These are phyloP conservation scores for Eristalinus aeneus DNA, from an alignment of 2,888 invertebrate genomes.

Conservation along the genomic window DNA sequence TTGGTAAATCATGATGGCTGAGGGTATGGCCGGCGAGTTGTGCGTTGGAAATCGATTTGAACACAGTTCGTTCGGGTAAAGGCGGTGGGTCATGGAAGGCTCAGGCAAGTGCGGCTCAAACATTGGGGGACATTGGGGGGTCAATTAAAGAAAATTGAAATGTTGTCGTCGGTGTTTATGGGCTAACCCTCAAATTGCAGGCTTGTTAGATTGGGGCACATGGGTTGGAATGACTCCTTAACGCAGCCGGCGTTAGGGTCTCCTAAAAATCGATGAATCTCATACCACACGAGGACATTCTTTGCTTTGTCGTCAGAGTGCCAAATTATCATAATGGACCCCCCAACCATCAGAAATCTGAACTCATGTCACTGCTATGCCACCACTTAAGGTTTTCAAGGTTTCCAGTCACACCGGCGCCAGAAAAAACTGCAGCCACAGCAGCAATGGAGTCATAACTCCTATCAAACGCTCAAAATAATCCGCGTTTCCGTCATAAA, in stretches of 20 bases:
- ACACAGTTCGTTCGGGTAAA: not conserved
- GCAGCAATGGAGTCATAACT: not conserved
- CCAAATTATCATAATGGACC: not conserved
- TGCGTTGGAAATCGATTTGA: not conserved
- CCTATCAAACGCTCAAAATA: not conserved
- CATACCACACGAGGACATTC: not conserved
- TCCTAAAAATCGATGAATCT: too few relatives aligned
- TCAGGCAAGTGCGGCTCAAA: not conserved
- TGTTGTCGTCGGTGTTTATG: too few relatives aligned
- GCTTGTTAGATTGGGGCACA: too few relatives aligned
- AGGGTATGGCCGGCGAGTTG: not conserved
- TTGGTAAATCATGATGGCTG: slow-evolving; percentile 1
- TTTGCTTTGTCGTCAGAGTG: not conserved
- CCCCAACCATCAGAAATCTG: not conserved
- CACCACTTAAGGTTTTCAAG: not conserved
- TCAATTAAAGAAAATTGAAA: too few relatives aligned
- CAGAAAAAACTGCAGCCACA: not conserved
- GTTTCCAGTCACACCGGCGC: not conserved
- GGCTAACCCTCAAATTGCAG: too few relatives aligned
- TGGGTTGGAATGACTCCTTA: too few relatives aligned
- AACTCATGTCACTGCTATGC: not conserved
- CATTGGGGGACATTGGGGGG: too few relatives aligned
- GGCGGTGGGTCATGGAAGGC: not conserved
- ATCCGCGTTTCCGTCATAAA: not conserved
- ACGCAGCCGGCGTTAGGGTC: too few relatives aligned